These are phyloP conservation scores for Crematogaster levior DNA, from an alignment of 2,888 invertebrate species.

Conservation along the genomic window DNA sequence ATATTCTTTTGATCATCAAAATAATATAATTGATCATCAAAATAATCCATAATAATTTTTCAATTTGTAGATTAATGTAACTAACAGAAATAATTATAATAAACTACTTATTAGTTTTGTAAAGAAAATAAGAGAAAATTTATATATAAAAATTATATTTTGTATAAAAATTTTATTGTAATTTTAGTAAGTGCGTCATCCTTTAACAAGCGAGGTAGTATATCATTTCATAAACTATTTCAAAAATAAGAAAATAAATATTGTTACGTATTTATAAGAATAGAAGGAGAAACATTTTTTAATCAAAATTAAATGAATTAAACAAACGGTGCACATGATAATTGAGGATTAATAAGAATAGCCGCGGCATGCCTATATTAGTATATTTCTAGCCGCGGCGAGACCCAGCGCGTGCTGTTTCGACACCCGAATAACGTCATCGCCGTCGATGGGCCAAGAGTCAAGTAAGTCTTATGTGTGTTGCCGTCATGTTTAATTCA, in stretches of 20 bases:
- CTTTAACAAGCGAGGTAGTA: not conserved
- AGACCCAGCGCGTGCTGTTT: conserved; percentile 91
- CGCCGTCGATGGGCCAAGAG: conserved; percentile 89
- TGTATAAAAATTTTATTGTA: conserved; percentile 9
- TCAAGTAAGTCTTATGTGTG: conserved; percentile 89
- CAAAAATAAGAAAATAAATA: not conserved
- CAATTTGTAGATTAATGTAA: not conserved
- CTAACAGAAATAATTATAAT: not conserved
- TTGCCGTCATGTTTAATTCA: conserved; percentile 69
- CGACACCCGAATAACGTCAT: conserved; percentile 91
- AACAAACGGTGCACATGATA: conserved; percentile 48
- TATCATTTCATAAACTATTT: not conserved
- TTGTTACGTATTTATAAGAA: not conserved
- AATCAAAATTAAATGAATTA: conserved; percentile 15
- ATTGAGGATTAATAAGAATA: conserved; percentile 61
- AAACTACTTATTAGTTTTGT: not conserved
- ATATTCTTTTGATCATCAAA: conserved; percentile 5
- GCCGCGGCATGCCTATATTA: conserved; percentile 82
- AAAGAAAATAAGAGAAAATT: not conserved
- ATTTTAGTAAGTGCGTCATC: not conserved
- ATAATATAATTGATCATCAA: not conserved
- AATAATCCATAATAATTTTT: not conserved
- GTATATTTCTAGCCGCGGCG: conserved; percentile 89
- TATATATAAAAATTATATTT: not conserved
- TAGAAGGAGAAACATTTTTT: not conserved